Percentiles rank a stretch among this genome's conserved stretches.
These are phyloP conservation scores for Pungitius pungitius DNA, from an alignment of 2,113 vertebrate genomes.

Conservation along the genomic window DNA sequence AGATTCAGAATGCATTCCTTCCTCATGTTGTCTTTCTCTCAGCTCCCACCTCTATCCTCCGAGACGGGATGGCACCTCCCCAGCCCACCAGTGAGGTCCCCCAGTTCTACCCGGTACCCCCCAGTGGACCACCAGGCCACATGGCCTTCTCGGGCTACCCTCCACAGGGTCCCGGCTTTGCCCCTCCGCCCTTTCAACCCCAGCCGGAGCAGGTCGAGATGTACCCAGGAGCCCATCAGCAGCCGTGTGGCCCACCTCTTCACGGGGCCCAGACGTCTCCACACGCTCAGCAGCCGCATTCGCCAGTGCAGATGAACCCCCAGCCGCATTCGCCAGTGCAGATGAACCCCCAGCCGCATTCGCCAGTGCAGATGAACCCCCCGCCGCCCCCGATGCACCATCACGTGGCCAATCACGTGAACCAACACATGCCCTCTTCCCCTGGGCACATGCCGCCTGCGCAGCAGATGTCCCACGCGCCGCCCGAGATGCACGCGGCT, in stretches of 20 bases:
- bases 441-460: constrained; percentile 59
- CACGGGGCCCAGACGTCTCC: constrained; percentile 63
- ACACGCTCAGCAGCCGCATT: constrained; percentile 57
- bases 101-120: constrained; percentile 81
- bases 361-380: constrained; percentile 49
- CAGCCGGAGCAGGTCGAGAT: constrained; percentile 71
- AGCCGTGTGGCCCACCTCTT: constrained; percentile 22
- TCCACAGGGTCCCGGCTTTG: constrained; percentile 56
- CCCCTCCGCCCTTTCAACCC: constrained; percentile 71
- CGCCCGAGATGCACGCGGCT: constrained; percentile 62
- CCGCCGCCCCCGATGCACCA: constrained; percentile 55
- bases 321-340: constrained; percentile 54
- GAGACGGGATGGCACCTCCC: constrained; percentile 71
- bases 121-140: constrained; percentile 59
- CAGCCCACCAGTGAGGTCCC: constrained; percentile 62
- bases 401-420: constrained; percentile 42
- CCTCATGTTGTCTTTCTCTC: constrained; percentile 22
- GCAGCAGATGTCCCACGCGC: constrained; percentile 46
- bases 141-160: constrained; percentile 49
- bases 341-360: constrained; percentile 59
- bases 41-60: constrained; percentile 85
- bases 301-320: constrained; percentile 54
- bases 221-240: constrained; percentile 71
- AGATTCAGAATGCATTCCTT: background rate
- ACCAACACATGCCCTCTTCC: constrained; percentile 61